phyloP scores from a whole-genome alignment of 2,888 invertebrate genomes.

The Furcula furcula region DNA sequence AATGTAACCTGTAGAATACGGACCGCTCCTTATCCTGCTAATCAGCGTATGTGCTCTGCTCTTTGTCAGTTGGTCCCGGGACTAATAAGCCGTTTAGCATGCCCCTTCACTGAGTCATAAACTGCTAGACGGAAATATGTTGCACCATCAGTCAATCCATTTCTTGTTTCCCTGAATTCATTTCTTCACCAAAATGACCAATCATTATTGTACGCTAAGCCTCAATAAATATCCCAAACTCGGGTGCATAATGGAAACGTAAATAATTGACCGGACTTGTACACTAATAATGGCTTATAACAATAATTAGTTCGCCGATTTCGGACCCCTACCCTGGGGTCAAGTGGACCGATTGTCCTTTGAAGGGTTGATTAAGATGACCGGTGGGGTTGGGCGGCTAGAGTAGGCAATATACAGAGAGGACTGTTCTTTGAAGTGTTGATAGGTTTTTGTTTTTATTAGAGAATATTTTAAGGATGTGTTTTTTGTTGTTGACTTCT shows the following conservation, averaged over 20 bases:
- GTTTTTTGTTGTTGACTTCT: no score
- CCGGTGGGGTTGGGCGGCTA: conserved; percentile 45
- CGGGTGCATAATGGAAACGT: conserved; percentile 44
- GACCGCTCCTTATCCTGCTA: no score
- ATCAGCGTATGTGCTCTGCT: no score
- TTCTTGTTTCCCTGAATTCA: no score
- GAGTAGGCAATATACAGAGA: conserved; percentile 14
- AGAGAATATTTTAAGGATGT: no score
- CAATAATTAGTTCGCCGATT: conserved; percentile 73
- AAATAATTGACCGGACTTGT: conserved; percentile 58
- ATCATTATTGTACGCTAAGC: not conserved
- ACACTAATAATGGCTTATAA: conserved; percentile 70
- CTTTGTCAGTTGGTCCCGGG: no score
- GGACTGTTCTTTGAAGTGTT: conserved; percentile 3
- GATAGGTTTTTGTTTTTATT: no score
- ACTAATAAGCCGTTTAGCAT: no score
- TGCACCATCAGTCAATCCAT: no score
- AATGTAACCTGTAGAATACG: no score
- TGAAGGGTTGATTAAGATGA: conserved; percentile 79
- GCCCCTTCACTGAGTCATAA: no score
- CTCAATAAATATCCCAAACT: conserved; percentile 10
- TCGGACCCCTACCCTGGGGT: conserved; percentile 53
- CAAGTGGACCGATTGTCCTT: conserved; percentile 74
- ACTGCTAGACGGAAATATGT: no score
- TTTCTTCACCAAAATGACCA: conserved; percentile 1